phyloP scores from a whole-genome alignment of 2,888 invertebrate species.

The Campopleginae sp. region DNA sequence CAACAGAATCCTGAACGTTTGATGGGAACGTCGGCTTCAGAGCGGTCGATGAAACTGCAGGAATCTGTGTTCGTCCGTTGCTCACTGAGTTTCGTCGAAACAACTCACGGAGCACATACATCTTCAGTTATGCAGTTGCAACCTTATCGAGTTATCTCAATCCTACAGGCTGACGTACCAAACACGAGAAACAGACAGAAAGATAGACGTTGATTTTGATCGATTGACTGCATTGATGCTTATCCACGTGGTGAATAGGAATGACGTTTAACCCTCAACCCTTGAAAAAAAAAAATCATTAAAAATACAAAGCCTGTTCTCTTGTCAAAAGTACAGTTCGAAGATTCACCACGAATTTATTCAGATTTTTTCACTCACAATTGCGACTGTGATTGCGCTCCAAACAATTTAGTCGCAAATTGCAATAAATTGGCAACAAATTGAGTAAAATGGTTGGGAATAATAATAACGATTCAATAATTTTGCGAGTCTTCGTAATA shows the following conservation, averaged over 20 bases:
- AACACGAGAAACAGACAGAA: constrained; percentile 51
- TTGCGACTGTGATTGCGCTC: no score
- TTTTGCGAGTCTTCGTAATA: no score
- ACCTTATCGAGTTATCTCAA: constrained; percentile 49
- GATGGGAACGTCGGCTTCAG: constrained; percentile 50
- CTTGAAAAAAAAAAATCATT: no score
- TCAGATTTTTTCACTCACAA: no score
- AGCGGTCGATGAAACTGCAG: constrained; percentile 75
- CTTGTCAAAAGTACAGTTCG: no score
- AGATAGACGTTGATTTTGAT: background rate
- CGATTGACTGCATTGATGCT: background rate
- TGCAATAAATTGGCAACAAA: no score
- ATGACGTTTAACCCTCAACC: background rate
- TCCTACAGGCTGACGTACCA: constrained; percentile 19
- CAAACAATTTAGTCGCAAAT: no score
- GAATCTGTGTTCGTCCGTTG: constrained; percentile 71
- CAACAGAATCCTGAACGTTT: constrained; percentile 52
- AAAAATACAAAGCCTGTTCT: no score
- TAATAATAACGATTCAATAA: no score
- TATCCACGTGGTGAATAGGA: background rate
- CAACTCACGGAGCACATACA: constrained; percentile 15
- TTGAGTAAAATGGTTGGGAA: no score
- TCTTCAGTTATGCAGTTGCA: constrained; percentile 42
- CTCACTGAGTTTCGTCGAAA: constrained; percentile 60
- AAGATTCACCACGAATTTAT: no score